A percentile compares a stretch with the other conserved stretches of the same genome.
Evolutionary conservation across 2,888 invertebrate species (phyloP).

Genomic region (Desoria tigrina): DNA sequence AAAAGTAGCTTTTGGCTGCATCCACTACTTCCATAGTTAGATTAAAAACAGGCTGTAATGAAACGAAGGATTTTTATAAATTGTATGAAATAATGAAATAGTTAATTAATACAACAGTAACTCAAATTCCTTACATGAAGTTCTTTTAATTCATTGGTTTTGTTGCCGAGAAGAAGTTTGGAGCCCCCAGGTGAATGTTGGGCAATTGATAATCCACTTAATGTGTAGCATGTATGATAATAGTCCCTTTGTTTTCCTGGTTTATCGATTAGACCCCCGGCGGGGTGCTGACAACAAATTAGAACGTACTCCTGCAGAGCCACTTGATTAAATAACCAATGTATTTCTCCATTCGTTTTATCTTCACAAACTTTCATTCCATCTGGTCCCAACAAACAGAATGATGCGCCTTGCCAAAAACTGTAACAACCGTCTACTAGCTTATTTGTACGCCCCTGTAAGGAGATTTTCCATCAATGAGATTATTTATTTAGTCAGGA

Average conservation of each 20-base stretch:
- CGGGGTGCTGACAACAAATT: conserved; percentile 82
- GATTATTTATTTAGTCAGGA: too few relatives aligned
- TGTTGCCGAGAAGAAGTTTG: conserved; percentile 48
- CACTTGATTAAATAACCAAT: conserved; percentile 77
- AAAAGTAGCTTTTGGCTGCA: conserved; percentile 54
- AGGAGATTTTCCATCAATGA: too few relatives aligned
- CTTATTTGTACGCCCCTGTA: conserved; percentile 94
- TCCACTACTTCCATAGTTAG: conserved; percentile 68
- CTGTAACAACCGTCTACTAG: conserved; percentile 98
- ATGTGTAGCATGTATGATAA: conserved; percentile 95
- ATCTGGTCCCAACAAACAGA: conserved; percentile 63
- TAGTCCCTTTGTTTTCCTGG: conserved; percentile 91
- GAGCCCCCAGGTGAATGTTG: conserved; percentile 68
- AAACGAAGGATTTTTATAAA: background rate
- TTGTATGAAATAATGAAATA: background rate
- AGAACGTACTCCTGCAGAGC: conserved; percentile 94
- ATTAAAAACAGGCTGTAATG: conserved; percentile 78
- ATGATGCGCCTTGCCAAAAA: conserved; percentile 96
- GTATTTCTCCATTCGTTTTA: background rate
- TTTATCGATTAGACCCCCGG: conserved; percentile 93
- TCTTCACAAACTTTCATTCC: background rate
- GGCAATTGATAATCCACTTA: conserved; percentile 91
- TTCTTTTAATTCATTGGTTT: conserved; percentile 53
- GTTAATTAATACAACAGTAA: too few relatives aligned
- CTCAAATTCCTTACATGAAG: conserved; percentile 55